Conservation (phyloP, 2,113 vertebrate genomes). For the Plestiodon gilberti region DNA sequence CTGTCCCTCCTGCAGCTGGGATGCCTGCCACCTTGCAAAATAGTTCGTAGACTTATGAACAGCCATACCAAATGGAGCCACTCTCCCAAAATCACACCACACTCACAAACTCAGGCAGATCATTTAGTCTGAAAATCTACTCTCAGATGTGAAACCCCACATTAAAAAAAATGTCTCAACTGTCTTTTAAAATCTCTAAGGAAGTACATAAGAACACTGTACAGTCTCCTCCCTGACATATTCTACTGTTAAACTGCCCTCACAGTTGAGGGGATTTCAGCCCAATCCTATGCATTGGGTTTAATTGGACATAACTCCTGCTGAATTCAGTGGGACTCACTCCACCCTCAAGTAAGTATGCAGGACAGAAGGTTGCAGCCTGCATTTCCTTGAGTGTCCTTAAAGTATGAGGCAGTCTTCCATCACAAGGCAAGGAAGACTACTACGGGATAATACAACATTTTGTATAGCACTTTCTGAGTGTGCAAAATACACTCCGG, state of each 20-base stretch:
- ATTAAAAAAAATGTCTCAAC: not conserved
- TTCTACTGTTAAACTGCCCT: not conserved
- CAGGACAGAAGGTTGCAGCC: not conserved
- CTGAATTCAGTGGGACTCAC: not conserved
- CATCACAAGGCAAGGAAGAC: not conserved
- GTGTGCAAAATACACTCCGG: too few relatives aligned
- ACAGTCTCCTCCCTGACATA: not conserved
- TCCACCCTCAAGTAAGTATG: not conserved
- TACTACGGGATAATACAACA: too few relatives aligned
- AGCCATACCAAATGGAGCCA: not conserved
- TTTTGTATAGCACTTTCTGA: too few relatives aligned
- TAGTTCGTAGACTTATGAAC: rapidly evolving
- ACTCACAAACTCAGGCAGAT: not conserved
- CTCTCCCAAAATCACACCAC: not conserved
- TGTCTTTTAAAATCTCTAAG: not conserved
- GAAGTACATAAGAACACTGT: not conserved
- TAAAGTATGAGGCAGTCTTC: not conserved
- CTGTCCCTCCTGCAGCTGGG: not conserved
- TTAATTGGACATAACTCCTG: not conserved
- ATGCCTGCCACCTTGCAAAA: not conserved
- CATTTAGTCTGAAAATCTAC: not conserved
- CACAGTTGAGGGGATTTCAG: too few relatives aligned
- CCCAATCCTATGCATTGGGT: too few relatives aligned
- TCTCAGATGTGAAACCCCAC: not conserved
- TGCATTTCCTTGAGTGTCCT: not conserved